Evolutionary conservation across 2,113 vertebrate species (phyloP).

Genomic region (Tragelaphus buxtoni): DNA sequence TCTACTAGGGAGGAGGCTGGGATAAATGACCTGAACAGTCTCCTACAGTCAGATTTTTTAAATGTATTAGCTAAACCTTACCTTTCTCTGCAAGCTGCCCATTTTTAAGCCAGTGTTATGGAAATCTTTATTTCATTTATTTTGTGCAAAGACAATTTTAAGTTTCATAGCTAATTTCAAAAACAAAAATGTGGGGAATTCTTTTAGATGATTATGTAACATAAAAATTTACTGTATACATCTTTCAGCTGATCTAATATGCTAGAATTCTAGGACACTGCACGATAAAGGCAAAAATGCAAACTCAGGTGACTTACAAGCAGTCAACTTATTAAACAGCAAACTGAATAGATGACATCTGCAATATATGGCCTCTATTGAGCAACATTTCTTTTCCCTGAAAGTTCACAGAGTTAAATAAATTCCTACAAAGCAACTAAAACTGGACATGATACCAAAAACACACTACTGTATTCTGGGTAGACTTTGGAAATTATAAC

Average conservation of each 20-base stretch:
- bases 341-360: background rate
- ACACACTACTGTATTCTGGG: background rate
- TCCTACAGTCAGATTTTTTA: background rate
- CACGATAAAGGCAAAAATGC: background rate
- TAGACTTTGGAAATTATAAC: background rate
- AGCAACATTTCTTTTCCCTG: background rate
- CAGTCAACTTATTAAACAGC: background rate
- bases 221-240: background rate
- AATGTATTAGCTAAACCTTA: background rate
- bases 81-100: background rate
- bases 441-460: background rate
- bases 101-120: background rate
- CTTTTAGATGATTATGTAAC: background rate
- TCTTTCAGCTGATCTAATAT: background rate
- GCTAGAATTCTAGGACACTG: background rate
- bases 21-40: background rate
- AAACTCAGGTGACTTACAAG: background rate
- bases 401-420: background rate
- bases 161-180: background rate
- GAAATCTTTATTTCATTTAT: background rate
- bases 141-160: background rate
- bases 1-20: background rate
- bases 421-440: background rate
- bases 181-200: background rate
- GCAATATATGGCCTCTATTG: background rate